Evolutionary conservation across 2,113 vertebrate species (phyloP).

Genomic region (Calonectris borealis): DNA sequence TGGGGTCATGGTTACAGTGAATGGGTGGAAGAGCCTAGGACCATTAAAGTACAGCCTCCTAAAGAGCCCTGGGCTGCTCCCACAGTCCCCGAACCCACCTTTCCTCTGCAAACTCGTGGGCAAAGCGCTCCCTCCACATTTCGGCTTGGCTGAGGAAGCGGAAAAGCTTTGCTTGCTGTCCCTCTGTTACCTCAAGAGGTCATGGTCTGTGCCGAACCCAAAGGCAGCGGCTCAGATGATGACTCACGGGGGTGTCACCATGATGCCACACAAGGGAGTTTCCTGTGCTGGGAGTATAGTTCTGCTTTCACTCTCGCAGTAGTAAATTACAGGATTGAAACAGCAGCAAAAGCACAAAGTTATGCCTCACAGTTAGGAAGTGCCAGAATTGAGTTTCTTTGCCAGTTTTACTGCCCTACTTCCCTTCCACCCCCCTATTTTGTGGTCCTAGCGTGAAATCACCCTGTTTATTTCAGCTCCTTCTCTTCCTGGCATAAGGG

Average conservation of each 20-base stretch:
- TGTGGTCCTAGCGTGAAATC: background rate
- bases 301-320: background rate
- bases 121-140: accelerated
- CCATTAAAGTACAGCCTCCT: background rate
- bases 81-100: background rate
- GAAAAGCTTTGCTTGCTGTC: background rate
- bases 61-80: background rate
- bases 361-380: background rate
- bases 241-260: background rate
- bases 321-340: background rate
- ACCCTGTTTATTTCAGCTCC: background rate
- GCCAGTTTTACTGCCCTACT: background rate
- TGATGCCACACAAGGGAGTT: background rate
- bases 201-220: background rate
- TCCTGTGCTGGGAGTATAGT: background rate
- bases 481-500: background rate
- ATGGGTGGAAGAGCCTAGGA: background rate
- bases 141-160: accelerated
- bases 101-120: background rate
- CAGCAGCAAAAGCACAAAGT: background rate
- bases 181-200: background rate
- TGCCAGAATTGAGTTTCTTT: background rate
- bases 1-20: background rate
- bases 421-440: background rate
- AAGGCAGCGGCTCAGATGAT: background rate